Evolutionary conservation across 2,113 vertebrate genomes (phyloP), one percentile per base, ranked within the genome.

Genomic region (Barbus barbus): DNA sequence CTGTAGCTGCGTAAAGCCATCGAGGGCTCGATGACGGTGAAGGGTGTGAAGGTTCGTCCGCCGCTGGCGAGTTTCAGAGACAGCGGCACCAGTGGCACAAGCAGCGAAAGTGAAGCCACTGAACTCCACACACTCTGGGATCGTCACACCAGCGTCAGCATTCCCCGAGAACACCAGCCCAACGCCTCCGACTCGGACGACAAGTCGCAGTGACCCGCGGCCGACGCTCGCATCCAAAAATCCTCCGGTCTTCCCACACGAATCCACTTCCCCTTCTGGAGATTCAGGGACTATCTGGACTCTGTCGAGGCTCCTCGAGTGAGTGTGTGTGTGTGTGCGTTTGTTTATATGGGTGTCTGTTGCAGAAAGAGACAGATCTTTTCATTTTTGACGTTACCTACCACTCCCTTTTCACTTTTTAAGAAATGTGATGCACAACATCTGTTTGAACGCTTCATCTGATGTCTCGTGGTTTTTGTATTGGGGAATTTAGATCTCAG

Each of bases 41-140:
- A 98, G 85, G 98, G 97, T 0, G 96, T 96, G 87, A 99, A 98
- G 87, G 96, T 98, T 56, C 95, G 97, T 51, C 98, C 97, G 0
- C 97, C 98, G 0, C 95, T 99, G 12, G 97, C 98, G 90, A 99
- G 97, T 88, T 99, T 99, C 94, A 93, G 97, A 0, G 95, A 98
- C 92, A 97, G 96, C 76, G 96, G 94, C 2, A 94, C 97, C 89
- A 99, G 97, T 1, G 79, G 79, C 28, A 82, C 79, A 87, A 95
- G 96, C 91, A 94, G 96, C 0, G 97, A 99, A 87, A 95, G 95
- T 0, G 98, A 99, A 86, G 97, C 96, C 91, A 97, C 98, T 0
- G 97, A 98, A 87, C 95, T 98, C 75, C 96, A 91, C 88, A 97
- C 97, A 89, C 94, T 99, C 85, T 99, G 98, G 98, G 96, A 97